Conservation (phyloP, 2,797 vertebrate species). For the Pantherophis alleghaniensis region DNA sequence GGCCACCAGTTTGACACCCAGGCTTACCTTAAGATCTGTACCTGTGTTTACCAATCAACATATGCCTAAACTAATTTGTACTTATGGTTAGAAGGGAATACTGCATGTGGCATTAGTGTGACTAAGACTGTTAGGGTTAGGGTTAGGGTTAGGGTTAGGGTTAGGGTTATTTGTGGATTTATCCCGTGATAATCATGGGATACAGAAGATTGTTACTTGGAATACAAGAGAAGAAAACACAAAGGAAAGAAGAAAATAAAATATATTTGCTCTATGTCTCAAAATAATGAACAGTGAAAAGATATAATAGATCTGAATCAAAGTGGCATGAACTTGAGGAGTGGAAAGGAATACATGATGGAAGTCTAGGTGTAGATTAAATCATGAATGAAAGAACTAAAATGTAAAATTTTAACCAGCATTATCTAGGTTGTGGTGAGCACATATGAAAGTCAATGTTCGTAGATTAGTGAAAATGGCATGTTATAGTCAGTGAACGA, state of each 20-base stretch:
- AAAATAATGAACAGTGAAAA: not conserved
- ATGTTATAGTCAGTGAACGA: not conserved
- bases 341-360: not conserved
- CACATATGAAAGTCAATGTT: not conserved
- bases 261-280: not conserved
- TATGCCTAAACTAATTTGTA: not conserved
- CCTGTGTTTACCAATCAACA: not conserved
- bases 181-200: not conserved
- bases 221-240: not conserved
- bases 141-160: too few species aligned
- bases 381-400: not conserved
- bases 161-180: not conserved
- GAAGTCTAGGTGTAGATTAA: not conserved
- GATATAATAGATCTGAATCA: not conserved
- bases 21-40: not conserved
- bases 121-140: not conserved
- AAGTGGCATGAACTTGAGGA: not conserved
- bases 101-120: not conserved
- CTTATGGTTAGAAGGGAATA: not conserved
- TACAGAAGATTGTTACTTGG: not conserved
- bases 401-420: not conserved
- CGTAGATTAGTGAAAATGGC: not conserved
- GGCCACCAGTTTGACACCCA: too few species aligned
- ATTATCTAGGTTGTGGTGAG: not conserved
- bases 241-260: not conserved